These are phyloP conservation scores for Micrastur ruficollis DNA, from an alignment of 2,797 vertebrate genomes.

Conservation along the genomic window DNA sequence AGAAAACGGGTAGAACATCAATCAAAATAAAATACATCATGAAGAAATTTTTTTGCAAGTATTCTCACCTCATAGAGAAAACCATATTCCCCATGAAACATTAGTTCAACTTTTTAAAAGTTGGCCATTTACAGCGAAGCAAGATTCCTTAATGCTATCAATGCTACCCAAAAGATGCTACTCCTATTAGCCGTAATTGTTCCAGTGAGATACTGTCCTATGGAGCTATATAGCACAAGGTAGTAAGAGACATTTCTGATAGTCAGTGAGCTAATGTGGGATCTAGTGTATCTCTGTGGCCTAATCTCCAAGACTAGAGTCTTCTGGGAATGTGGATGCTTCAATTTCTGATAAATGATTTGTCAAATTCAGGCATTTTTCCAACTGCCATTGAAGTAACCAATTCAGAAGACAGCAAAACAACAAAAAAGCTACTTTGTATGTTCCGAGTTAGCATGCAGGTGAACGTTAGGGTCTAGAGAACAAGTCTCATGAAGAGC, in stretches of 20 bases:
- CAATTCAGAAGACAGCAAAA: not conserved
- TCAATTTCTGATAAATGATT: not conserved
- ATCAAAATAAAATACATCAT: not conserved
- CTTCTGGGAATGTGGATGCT: not conserved
- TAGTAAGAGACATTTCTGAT: not conserved
- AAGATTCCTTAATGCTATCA: not conserved
- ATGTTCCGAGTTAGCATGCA: not conserved
- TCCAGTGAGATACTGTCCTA: not conserved
- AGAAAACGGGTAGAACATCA: not conserved
- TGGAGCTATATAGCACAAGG: not conserved
- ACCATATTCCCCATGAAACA: not conserved
- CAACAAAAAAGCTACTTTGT: not conserved
- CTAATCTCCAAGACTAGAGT: not conserved
- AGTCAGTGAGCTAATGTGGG: not conserved
- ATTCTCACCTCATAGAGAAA: not conserved
- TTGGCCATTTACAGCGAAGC: not conserved
- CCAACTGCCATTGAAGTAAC: not conserved
- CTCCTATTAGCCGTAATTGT: not conserved
- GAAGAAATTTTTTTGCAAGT: not conserved
- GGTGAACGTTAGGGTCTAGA: not conserved
- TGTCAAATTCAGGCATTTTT: not conserved
- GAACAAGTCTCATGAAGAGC: not conserved
- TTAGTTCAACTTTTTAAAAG: not conserved
- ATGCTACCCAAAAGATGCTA: not conserved
- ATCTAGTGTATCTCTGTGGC: not conserved